Evolutionary conservation across 2,113 vertebrate genomes (phyloP).

Genomic region (Chitala chitala): DNA sequence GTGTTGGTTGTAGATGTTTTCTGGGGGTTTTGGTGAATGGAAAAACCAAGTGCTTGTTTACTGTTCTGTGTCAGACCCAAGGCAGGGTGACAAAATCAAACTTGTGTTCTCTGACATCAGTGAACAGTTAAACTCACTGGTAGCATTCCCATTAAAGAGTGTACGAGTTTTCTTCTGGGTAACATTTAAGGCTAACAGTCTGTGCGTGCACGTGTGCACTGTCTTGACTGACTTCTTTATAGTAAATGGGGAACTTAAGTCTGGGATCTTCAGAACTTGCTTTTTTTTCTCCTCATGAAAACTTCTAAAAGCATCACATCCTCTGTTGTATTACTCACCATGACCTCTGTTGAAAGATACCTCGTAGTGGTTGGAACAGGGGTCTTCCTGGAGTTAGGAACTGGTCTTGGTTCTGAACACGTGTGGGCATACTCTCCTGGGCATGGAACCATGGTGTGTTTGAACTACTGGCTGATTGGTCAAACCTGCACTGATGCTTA

Average conservation of each 20-base stretch:
- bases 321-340: background rate
- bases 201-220: too few species aligned
- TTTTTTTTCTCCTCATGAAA: background rate
- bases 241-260: too few species aligned
- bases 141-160: background rate
- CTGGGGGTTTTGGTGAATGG: background rate
- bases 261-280: background rate
- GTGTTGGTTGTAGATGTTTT: slow-evolving; percentile 2
- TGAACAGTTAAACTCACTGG: background rate
- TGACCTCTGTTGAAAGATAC: background rate
- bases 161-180: background rate
- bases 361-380: too few species aligned
- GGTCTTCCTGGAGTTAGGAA: slow-evolving; percentile 12
- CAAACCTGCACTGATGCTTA: too few species aligned
- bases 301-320: too few species aligned
- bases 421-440: too few species aligned
- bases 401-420: slow-evolving; percentile 26
- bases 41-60: background rate
- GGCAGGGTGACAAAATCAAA: background rate
- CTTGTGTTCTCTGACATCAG: too few species aligned
- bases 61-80: background rate
- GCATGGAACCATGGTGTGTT: too few species aligned
- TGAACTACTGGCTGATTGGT: too few species aligned
- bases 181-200: background rate
- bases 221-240: too few species aligned